A percentile compares a stretch with the other conserved stretches of the same genome.
Evolutionary conservation across 2,797 vertebrate genomes (phyloP).

Genomic region (Pithecia hirsuta): DNA sequence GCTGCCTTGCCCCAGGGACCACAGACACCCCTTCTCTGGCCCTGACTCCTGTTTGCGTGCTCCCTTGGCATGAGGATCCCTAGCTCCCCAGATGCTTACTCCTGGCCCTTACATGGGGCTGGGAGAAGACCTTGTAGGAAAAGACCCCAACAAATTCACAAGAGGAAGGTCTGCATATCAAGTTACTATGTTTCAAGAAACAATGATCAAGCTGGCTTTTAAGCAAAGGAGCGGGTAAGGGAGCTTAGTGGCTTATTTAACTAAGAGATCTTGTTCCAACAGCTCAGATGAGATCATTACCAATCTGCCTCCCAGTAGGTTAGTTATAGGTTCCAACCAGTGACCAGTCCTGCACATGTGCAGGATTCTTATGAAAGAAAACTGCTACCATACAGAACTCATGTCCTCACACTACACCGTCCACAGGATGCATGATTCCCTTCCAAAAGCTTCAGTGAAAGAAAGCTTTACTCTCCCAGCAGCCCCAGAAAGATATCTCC

Average conservation of each 20-base stretch:
- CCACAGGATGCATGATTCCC: not conserved
- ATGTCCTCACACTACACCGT: not conserved
- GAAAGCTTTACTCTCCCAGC: not conserved
- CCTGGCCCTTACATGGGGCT: not conserved
- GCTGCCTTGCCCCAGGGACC: not conserved
- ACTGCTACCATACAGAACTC: not conserved
- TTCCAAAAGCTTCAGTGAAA: not conserved
- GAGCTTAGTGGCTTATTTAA: not conserved
- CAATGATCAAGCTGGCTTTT: not conserved
- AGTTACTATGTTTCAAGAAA: not conserved
- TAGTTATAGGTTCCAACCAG: not conserved
- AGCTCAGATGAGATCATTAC: not conserved
- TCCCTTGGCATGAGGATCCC: not conserved
- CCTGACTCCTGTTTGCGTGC: not conserved
- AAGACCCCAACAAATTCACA: conserved; percentile 22
- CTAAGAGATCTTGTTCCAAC: not conserved
- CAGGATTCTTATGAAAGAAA: not conserved
- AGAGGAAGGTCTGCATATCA: not conserved
- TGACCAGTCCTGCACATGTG: too few species aligned
- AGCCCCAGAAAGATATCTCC: not conserved
- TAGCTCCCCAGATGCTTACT: not conserved
- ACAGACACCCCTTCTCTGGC: not conserved
- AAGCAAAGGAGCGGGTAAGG: not conserved
- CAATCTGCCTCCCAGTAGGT: not conserved
- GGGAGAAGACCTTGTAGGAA: not conserved